Evolutionary conservation across 1,140 invertebrate species (phyloP).

Genomic region (Caenorhabditis latens): DNA sequence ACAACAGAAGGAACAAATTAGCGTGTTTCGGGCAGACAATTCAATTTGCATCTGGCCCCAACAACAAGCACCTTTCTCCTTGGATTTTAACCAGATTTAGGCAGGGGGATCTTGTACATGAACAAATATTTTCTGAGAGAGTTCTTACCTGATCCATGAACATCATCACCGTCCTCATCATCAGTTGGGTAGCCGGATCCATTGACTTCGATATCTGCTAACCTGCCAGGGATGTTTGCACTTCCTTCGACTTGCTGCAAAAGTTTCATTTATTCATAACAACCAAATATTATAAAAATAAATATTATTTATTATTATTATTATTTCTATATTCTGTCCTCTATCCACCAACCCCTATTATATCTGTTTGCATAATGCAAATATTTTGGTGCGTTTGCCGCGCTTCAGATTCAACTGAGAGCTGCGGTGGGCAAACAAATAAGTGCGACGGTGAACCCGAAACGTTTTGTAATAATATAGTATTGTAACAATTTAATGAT

Average conservation of each 20-base stretch:
- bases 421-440: constrained; percentile 24
- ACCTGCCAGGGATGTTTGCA: constrained; percentile 23
- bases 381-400: constrained; percentile 52
- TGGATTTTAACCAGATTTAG: neutral
- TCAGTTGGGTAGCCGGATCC: constrained; percentile 51
- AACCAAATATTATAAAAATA: neutral
- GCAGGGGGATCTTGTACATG: neutral
- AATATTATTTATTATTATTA: constrained; percentile 35
- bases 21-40: constrained; percentile 1
- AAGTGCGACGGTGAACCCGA: neutral
- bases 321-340: neutral
- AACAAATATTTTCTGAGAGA: neutral
- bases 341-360: neutral
- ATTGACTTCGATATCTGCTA: constrained; percentile 50
- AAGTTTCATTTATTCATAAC: neutral
- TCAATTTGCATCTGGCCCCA: constrained; percentile 21
- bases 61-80: neutral
- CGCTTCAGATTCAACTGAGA: constrained; percentile 35
- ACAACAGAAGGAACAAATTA: neutral
- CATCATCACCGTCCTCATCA: constrained; percentile 45
- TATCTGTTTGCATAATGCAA: constrained; percentile 55
- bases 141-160: constrained; percentile 38
- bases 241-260: constrained; percentile 47
- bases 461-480: constrained; percentile 14
- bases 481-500: neutral